Conservation (phyloP, 2,113 vertebrate species). For the Probosciger aterrimus region DNA sequence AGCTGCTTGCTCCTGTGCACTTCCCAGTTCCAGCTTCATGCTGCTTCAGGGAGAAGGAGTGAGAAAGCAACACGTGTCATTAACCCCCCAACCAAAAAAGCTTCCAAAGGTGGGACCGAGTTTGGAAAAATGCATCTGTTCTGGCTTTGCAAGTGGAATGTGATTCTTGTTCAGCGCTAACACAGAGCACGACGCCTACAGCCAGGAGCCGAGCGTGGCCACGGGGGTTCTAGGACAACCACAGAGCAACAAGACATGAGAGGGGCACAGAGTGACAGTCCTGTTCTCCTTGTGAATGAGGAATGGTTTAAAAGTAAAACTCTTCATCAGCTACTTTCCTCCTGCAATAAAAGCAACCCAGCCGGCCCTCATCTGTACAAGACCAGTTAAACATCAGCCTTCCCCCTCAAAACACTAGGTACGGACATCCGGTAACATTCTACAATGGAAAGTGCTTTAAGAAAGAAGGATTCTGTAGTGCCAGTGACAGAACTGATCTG, state of each 20-base stretch:
- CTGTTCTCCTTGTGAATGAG: constrained; percentile 60
- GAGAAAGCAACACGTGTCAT: constrained; percentile 6
- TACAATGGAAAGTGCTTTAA: constrained; percentile 80
- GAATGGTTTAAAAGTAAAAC: constrained; percentile 67
- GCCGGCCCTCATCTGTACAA: constrained; percentile 41
- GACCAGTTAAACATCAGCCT: constrained; percentile 63
- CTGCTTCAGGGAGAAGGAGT: constrained; percentile 23
- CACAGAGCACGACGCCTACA: constrained; percentile 33
- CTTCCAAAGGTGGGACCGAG: background rate
- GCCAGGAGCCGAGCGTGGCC: constrained; percentile 24
- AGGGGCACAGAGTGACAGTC: constrained; percentile 58
- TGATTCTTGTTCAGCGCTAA: constrained; percentile 34
- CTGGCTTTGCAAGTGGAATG: constrained; percentile 60
- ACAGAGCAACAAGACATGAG: constrained; percentile 55
- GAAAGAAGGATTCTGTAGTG: constrained; percentile 79
- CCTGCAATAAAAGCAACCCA: constrained; percentile 62
- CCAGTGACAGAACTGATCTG: constrained; percentile 75
- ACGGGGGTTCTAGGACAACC: constrained; percentile 50
- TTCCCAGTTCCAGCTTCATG: constrained; percentile 33
- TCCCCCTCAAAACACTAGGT: constrained; percentile 76
- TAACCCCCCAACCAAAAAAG: background rate
- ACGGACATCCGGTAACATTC: constrained; percentile 71
- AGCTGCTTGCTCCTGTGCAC: background rate
- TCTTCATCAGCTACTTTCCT: constrained; percentile 66
- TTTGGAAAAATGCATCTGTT: constrained; percentile 45